A percentile compares a stretch with the other conserved stretches of the same genome.
These are phyloP conservation scores for Ibidorhyncha struthersii DNA, from an alignment of 2,113 vertebrate genomes.

Conservation along the genomic window DNA sequence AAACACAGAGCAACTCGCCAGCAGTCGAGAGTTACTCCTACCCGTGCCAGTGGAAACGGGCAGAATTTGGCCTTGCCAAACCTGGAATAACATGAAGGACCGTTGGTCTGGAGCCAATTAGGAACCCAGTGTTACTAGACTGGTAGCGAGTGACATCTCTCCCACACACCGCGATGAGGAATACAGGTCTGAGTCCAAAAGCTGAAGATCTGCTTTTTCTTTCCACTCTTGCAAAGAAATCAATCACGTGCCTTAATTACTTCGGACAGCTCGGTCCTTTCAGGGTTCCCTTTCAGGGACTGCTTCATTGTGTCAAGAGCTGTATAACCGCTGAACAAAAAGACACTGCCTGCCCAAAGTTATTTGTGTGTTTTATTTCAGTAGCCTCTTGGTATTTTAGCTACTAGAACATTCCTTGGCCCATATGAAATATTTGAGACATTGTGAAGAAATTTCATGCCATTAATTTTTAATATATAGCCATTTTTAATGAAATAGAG, in stretches of 20 bases:
- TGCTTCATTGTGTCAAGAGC: neutral
- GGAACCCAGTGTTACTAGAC: neutral
- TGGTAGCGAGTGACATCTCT: neutral
- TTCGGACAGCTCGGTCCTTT: neutral
- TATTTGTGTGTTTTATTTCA: neutral
- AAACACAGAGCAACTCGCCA: neutral
- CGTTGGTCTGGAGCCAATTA: neutral
- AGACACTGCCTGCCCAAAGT: neutral
- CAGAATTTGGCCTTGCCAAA: neutral
- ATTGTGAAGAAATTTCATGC: neutral
- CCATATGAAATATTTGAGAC: neutral
- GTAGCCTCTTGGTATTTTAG: neutral
- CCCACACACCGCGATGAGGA: neutral
- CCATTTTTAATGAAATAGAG: neutral
- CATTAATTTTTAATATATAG: neutral
- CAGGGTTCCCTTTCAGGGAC: neutral
- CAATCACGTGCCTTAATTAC: neutral
- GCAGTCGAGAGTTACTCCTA: neutral
- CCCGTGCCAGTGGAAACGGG: neutral
- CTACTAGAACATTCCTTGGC: neutral
- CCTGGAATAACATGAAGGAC: neutral
- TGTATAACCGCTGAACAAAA: neutral
- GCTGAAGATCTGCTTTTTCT: neutral
- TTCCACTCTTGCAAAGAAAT: neutral
- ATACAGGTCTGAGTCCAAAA: neutral